Base-by-base conservation (phyloP, 2,797 vertebrate species). In the Knipowitschia caucasica region DNA sequence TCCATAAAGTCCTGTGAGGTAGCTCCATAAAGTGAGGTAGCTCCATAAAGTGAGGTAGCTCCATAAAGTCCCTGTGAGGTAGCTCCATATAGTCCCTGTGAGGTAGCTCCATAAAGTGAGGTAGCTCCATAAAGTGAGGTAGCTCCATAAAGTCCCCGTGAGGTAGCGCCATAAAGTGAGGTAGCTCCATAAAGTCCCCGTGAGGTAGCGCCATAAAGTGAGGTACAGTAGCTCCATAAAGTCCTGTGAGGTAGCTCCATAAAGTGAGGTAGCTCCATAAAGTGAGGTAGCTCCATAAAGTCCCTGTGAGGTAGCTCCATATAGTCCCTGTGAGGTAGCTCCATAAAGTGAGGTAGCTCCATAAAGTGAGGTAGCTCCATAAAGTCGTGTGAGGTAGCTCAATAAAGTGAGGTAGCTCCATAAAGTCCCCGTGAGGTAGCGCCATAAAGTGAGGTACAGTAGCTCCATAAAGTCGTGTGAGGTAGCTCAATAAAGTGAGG, bases 81-180 rank as follows among this genome's bases (percentile, higher is more conserved):
- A n/a, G n/a, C n/a, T n/a, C n/a, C n/a, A n/a, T n/a, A n/a, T n/a
- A 92, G 89, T 26, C 3, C 14, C 18, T 17, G 11, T 21, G 12
- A 11, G 56, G 23, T 42, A 11, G 23, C 17, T 4, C 40, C n/a
- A 7, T 18, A 31, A 40, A 44, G 18, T 47, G 1, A 7, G 4
- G 24, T 5, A 24, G 21, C 39, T 42, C 23, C 9, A 42, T 12
- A 4, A 1, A 42, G 17, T 43, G n/a, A n/a, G n/a, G n/a, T n/a
- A n/a, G n/a, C n/a, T n/a, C n/a, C n/a, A n/a, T n/a, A n/a, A n/a
- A 92, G 89, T 26, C 3, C 14, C 18, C 17, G 11, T 21, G 12
- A 11, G 56, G 23, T 42, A 11, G 23, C 17, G 3, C 40, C n/a
- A 7, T 18, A 31, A 40, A 44, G 18, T 47, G 1, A 7, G 4